Base-by-base conservation (phyloP, 2,797 vertebrate species). In the Poecilia wingei region DNA sequence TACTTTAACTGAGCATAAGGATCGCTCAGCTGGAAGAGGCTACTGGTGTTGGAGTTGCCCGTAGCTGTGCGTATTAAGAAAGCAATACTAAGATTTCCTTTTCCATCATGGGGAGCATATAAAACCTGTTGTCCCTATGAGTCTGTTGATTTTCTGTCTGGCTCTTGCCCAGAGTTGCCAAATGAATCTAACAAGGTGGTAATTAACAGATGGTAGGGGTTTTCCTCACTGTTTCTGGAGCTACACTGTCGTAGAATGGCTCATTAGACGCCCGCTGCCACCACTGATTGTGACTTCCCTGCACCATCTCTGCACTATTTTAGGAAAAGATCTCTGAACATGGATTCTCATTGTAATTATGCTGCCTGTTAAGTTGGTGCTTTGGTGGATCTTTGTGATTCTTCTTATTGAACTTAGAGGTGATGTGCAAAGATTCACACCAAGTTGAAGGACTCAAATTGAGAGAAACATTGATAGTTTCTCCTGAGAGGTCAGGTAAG, bases 251-350 rank as follows among this genome's bases (percentile, higher is more conserved):
- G 91, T 69, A 75, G 88, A 87, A 85, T 82, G 85, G 85, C 92
- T 95, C 91, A 91, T 95, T 95, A 95, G 89, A 90, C 76, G 78
- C 86, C 84, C 79, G 82, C 84, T 80, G 89, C 87, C 91, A 82
- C 82, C 81, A 90, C 91, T 91, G 89, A 88, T 82, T 79, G 84
- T 91, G 89, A 92, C 92, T 86, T 86, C 79, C 91, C 88, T 82
- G 55, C 86, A 78, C 82, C 80, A 82, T 80, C 74, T 78, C 84
- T 33, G 3, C 84, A 75, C 81, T 90, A 86, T 86, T 94, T 92
- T 86, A 83, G 79, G 59, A 79, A 61, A 84, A 76, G 43, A 49
- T 76, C 74, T 74, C 78, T 83, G 72, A 77, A 76, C 77, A 47
- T 66, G 69, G 51, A 70, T 82, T 43, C 36, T 59, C 70, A 18